A percentile compares a stretch with the other conserved stretches of the same genome.
phyloP scores from a whole-genome alignment of 2,888 invertebrate genomes.

The Troides helena region DNA sequence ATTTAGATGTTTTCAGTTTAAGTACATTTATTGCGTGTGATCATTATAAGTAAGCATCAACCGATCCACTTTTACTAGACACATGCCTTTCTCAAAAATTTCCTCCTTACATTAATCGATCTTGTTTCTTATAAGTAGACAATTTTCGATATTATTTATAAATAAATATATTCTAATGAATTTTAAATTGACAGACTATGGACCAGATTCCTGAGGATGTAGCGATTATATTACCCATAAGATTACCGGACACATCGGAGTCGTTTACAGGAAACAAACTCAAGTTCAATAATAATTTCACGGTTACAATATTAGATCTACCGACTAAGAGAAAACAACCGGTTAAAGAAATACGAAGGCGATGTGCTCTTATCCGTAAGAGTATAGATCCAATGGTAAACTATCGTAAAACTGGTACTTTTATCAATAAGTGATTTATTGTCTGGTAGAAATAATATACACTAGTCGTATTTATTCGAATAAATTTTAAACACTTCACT shows the following conservation, averaged over 20 bases:
- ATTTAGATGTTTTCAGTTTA: constrained; percentile 21
- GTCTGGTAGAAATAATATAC: no score
- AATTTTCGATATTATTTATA: no score
- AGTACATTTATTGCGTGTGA: neutral
- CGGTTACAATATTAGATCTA: constrained; percentile 69
- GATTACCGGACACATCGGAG: constrained; percentile 49
- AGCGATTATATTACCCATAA: constrained; percentile 54
- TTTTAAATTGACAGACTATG: constrained; percentile 44
- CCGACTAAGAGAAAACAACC: constrained; percentile 43
- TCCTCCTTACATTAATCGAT: neutral
- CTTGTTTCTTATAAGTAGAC: neutral
- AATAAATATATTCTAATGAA: neutral
- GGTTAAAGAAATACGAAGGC: constrained; percentile 42
- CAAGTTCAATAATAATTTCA: constrained; percentile 68
- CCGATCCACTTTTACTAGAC: neutral
- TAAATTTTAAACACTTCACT: neutral
- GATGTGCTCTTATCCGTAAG: constrained; percentile 52
- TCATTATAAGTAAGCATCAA: neutral
- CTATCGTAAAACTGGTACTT: constrained; percentile 31
- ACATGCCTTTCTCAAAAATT: neutral
- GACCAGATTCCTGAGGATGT: constrained; percentile 50
- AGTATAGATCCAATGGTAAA: constrained; percentile 70
- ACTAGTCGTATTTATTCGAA: no score
- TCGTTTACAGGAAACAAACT: constrained; percentile 35
- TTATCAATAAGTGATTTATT: no score